Conservation (phyloP, 2,113 vertebrate genomes). For the Perca fluviatilis region DNA sequence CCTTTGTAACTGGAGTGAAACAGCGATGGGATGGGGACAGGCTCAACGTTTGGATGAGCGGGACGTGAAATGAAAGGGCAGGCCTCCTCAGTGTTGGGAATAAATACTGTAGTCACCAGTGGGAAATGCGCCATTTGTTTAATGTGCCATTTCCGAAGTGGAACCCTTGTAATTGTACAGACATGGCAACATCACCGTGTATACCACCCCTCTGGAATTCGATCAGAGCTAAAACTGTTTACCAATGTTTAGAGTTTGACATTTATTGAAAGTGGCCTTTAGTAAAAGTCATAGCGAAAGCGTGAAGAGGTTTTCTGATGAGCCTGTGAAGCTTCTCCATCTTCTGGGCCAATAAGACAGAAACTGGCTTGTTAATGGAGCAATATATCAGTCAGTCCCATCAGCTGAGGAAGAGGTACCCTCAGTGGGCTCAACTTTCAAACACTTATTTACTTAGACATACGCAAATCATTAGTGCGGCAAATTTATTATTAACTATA, state of each 20-base stretch:
- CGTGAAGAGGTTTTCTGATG: constrained; percentile 81
- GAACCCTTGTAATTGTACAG: constrained; percentile 67
- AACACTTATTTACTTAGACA: constrained; percentile 29
- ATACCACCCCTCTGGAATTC: constrained; percentile 75
- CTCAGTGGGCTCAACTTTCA: constrained; percentile 7
- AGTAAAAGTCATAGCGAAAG: constrained; percentile 82
- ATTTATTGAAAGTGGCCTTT: constrained; percentile 87
- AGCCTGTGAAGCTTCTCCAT: constrained; percentile 68
- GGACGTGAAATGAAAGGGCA: constrained; percentile 73
- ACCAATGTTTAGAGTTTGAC: constrained; percentile 81
- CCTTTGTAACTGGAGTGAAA: constrained; percentile 18
- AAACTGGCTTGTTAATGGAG: constrained; percentile 42
- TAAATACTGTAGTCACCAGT: constrained; percentile 71
- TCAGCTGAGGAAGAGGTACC: constrained; percentile 25
- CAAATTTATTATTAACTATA: constrained; percentile 6
- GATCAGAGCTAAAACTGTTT: constrained; percentile 83
- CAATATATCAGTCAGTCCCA: constrained; percentile 56
- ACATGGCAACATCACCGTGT: constrained; percentile 61
- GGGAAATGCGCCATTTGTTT: constrained; percentile 78
- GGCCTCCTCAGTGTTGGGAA: constrained; percentile 60
- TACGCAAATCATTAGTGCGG: constrained; percentile 3
- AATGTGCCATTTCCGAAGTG: constrained; percentile 74
- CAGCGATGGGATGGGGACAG: neutral
- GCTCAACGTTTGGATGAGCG: constrained; percentile 49
- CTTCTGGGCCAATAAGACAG: constrained; percentile 51